These are phyloP conservation scores for Lasioglossum figueresi DNA, from an alignment of 2,888 invertebrate genomes.

Conservation along the genomic window DNA sequence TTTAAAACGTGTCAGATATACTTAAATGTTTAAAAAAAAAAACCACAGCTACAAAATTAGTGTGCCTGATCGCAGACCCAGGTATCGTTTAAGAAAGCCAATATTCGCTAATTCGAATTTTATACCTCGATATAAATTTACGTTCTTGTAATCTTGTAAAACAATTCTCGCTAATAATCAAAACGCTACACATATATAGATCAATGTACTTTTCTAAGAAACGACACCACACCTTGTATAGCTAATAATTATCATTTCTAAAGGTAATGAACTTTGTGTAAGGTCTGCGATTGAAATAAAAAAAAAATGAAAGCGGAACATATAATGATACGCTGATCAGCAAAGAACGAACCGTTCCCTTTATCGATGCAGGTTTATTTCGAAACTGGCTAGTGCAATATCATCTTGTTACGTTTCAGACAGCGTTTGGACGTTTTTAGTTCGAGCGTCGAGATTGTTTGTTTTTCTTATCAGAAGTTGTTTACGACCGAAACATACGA, in stretches of 20 bases:
- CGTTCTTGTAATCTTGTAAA: slow-evolving; percentile 38
- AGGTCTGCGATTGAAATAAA: slow-evolving; percentile 51
- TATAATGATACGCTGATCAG: slow-evolving; percentile 39
- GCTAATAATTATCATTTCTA: slow-evolving; percentile 28
- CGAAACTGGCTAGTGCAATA: slow-evolving; percentile 59
- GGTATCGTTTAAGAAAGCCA: slow-evolving; percentile 20
- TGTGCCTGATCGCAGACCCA: slow-evolving; percentile 64
- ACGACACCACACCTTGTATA: slow-evolving; percentile 34
- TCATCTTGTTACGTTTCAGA: slow-evolving; percentile 46
- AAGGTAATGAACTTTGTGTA: slow-evolving; percentile 20
- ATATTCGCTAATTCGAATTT: slow-evolving; percentile 47
- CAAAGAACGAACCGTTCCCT: slow-evolving; percentile 37
- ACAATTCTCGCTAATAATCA: slow-evolving; percentile 28
- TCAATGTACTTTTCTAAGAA: slow-evolving; percentile 34
- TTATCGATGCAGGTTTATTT: slow-evolving; percentile 50
- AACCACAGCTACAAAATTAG: slow-evolving; percentile 52
- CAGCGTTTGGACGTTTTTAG: background rate
- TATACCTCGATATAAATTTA: slow-evolving; percentile 49
- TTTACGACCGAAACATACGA: background rate
- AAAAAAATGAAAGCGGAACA: slow-evolving; percentile 4
- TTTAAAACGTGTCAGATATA: slow-evolving; percentile 50
- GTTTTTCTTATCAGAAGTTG: background rate
- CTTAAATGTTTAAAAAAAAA: slow-evolving; percentile 36
- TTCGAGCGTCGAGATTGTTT: background rate
- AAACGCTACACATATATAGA: slow-evolving; percentile 23